Conservation (phyloP, 53 echinoderm and acorn worm genomes). For the Henricia sp. region DNA sequence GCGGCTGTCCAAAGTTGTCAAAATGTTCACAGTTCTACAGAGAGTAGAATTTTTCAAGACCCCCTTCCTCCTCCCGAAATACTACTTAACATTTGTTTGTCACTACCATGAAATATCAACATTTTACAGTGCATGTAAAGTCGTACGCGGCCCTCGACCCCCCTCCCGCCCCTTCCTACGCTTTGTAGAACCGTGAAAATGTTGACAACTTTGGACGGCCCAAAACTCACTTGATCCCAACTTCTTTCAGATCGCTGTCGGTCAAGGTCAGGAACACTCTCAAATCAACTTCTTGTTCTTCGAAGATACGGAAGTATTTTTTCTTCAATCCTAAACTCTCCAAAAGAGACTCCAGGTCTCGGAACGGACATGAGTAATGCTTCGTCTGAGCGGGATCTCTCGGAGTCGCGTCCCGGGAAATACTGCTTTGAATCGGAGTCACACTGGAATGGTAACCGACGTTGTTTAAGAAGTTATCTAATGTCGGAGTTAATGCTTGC, state of each 20-base stretch:
- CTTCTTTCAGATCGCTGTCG: conserved; percentile 95
- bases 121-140: too few species aligned
- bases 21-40: too few species aligned
- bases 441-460: conserved; percentile 76
- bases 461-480: not conserved
- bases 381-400: not conserved
- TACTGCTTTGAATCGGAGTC: conserved; percentile 49
- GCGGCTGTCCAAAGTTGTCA: too few species aligned
- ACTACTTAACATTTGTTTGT: too few species aligned
- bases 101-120: too few species aligned
- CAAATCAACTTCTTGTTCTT: conserved; percentile 95
- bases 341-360: conserved; percentile 68
- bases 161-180: too few species aligned
- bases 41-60: too few species aligned
- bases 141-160: too few species aligned
- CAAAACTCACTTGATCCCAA: conserved; percentile 97
- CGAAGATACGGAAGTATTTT: conserved; percentile 87
- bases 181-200: too few species aligned
- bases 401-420: not conserved
- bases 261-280: conserved; percentile 94
- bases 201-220: too few species aligned
- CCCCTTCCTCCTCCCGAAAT: too few species aligned
- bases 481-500: not conserved
- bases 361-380: conserved; percentile 62
- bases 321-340: conserved; percentile 74